phyloP scores from a whole-genome alignment of 92 coral and sea anemone genomes.

The Galaxea fascicularis region DNA sequence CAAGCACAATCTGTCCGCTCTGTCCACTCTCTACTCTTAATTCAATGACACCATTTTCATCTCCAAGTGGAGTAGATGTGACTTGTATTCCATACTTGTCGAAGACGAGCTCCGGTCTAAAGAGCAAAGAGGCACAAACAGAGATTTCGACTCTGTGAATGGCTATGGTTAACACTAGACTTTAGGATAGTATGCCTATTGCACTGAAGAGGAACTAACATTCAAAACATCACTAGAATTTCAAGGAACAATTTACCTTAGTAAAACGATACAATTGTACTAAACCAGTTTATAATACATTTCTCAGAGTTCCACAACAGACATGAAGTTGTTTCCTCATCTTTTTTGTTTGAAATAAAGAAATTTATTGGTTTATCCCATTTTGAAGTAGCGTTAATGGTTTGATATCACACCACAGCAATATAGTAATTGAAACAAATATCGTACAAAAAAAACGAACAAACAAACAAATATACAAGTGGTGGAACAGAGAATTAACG shows the following conservation, averaged over 20 bases:
- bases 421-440: no score
- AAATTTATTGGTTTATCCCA: no score
- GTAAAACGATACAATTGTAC: no score
- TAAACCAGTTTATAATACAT: no score
- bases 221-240: not conserved
- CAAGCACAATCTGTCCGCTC: slow-evolving; percentile 30
- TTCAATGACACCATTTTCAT: slow-evolving; percentile 79
- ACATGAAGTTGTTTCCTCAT: no score
- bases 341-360: no score
- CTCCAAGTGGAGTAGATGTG: slow-evolving; percentile 65
- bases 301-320: no score
- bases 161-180: not conserved
- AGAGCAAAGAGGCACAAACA: not conserved
- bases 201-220: not conserved
- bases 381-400: no score
- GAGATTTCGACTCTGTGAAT: not conserved
- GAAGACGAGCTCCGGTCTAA: slow-evolving; percentile 67
- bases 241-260: not conserved
- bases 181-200: not conserved
- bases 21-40: slow-evolving; percentile 36
- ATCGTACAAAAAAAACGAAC: no score
- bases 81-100: slow-evolving; percentile 70
- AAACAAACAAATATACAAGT: no score
- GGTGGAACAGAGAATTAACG: no score
- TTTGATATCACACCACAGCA: no score